Evolutionary conservation across 2,888 invertebrate genomes (phyloP).

Genomic region (Hydraecia micacea): DNA sequence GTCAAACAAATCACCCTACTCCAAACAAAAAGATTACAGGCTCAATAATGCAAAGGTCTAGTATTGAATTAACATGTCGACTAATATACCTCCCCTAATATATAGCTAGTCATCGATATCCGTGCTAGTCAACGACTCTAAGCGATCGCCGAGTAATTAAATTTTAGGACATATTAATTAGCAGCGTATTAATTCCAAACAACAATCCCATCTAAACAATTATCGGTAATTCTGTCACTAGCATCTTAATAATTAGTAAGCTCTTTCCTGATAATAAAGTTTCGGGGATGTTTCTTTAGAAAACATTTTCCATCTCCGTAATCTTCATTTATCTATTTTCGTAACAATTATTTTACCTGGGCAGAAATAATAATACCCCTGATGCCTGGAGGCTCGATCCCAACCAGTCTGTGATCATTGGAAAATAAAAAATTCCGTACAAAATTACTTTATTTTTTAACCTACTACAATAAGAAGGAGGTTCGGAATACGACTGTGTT

Average conservation of each 20-base stretch:
- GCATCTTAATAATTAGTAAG: background rate
- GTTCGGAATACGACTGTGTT: conserved; percentile 6
- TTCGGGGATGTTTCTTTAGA: conserved; percentile 20
- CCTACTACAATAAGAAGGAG: background rate
- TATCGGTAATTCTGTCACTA: conserved; percentile 14
- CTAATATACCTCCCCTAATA: background rate
- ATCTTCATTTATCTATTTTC: conserved; percentile 29
- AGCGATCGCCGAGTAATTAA: background rate
- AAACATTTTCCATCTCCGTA: background rate
- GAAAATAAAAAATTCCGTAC: conserved; percentile 6
- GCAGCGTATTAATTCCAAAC: conserved; percentile 6
- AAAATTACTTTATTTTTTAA: conserved; percentile 8
- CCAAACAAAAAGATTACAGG: background rate
- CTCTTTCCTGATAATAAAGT: background rate
- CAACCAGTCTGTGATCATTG: conserved; percentile 22
- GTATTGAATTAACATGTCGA: conserved; percentile 5
- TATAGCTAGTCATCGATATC: too few species aligned
- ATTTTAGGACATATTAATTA: conserved; percentile 35
- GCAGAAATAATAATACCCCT: conserved; percentile 21
- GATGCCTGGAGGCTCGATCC: conserved; percentile 7
- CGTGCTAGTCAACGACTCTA: background rate
- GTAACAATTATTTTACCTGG: conserved; percentile 34
- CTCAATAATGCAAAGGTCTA: background rate
- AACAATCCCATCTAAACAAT: conserved; percentile 3
- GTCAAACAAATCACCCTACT: background rate